Evolutionary conservation across 2,888 invertebrate genomes (phyloP).

Genomic region (Drosophila buzzatii): DNA sequence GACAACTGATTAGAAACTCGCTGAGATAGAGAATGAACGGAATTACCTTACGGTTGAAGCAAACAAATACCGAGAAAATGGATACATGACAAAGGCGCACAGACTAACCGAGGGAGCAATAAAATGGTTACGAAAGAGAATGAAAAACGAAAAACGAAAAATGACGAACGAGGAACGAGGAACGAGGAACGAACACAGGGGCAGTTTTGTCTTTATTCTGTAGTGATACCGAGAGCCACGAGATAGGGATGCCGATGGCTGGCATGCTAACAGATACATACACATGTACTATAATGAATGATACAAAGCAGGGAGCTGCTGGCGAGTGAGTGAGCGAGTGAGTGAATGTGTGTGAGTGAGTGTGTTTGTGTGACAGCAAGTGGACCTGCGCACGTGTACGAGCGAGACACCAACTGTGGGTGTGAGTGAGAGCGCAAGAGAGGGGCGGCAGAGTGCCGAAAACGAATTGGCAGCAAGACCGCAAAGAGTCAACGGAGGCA

Average conservation of each 20-base stretch:
- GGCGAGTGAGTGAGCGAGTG: not conserved
- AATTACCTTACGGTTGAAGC: conserved; percentile 32
- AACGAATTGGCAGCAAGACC: conserved; percentile 45
- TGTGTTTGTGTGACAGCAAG: conserved; percentile 26
- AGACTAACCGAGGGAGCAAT: conserved; percentile 56
- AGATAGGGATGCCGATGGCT: conserved; percentile 71
- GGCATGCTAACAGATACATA: conserved; percentile 48
- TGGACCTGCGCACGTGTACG: conserved; percentile 37
- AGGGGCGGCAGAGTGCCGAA: conserved; percentile 51
- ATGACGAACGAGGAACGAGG: conserved; percentile 28
- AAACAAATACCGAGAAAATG: conserved; percentile 45
- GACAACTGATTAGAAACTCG: conserved; percentile 33
- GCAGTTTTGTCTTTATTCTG: conserved; percentile 47
- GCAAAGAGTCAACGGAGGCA: conserved; percentile 54
- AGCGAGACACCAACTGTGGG: conserved; percentile 37
- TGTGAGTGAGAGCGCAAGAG: conserved; percentile 27
- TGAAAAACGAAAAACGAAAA: conserved; percentile 58
- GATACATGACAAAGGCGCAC: conserved; percentile 47
- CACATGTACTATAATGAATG: conserved; percentile 9
- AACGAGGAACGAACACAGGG: conserved; percentile 38
- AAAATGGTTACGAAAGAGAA: conserved; percentile 74
- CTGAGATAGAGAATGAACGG: conserved; percentile 29
- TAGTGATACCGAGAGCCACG: conserved; percentile 48
- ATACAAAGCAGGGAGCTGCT: conserved; percentile 15
- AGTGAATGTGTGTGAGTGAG: not conserved